These are phyloP conservation scores for Hapalemur alaotrensis DNA, from an alignment of 2,797 vertebrate genomes.

Conservation along the genomic window DNA sequence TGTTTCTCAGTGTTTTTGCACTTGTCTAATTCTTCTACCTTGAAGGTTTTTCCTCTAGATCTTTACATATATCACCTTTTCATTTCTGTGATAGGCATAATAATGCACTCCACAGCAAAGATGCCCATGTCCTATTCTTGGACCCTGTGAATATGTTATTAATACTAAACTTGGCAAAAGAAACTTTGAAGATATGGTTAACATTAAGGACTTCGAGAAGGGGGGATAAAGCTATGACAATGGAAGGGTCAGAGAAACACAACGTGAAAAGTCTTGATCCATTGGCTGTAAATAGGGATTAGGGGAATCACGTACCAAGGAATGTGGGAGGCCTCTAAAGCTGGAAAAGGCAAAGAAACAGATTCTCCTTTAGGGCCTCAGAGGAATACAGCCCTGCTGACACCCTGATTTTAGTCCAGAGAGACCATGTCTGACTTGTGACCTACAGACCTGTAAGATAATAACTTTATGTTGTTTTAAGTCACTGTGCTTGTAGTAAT, in stretches of 20 bases:
- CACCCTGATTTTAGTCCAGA: not conserved
- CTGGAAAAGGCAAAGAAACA: not conserved
- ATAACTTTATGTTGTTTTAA: not conserved
- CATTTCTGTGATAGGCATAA: not conserved
- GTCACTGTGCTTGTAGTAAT: not conserved
- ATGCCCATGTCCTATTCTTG: not conserved
- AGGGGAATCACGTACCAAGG: not conserved
- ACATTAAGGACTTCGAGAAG: not conserved
- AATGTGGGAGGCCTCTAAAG: not conserved
- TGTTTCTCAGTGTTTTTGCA: not conserved
- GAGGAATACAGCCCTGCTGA: not conserved
- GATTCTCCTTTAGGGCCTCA: not conserved
- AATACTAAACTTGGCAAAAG: not conserved
- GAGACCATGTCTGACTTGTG: not conserved
- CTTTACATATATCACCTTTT: not conserved
- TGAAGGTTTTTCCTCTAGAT: not conserved
- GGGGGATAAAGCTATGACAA: not conserved
- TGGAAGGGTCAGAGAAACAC: not conserved
- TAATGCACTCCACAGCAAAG: not conserved
- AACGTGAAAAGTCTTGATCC: not conserved
- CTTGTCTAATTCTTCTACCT: not conserved
- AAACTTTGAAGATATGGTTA: not conserved
- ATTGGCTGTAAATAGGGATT: not conserved
- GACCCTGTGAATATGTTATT: not conserved
- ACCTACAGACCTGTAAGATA: not conserved